phyloP scores from a whole-genome alignment of 2,888 invertebrate genomes.

The Melieria omissa region DNA sequence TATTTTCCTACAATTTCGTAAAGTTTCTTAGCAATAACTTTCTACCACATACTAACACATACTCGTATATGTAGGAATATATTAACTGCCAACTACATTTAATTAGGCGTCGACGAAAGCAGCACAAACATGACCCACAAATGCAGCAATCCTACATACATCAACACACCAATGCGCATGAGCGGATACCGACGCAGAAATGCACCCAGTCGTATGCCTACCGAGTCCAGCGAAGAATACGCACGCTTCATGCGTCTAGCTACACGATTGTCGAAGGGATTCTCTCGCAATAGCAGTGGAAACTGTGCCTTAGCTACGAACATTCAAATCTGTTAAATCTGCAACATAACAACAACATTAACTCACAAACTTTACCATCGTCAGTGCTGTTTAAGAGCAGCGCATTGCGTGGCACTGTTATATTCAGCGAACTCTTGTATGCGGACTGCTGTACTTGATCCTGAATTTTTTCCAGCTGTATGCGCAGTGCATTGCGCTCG shows the following conservation, averaged over 20 bases:
- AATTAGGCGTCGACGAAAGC: conserved; percentile 72
- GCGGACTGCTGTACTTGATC: conserved; percentile 72
- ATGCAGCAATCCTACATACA: conserved; percentile 88
- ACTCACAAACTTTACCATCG: conserved; percentile 68
- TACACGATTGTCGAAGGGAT: conserved; percentile 80
- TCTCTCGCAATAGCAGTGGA: conserved; percentile 78
- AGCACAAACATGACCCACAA: conserved; percentile 85
- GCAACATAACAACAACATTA: background rate
- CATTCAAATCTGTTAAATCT: background rate
- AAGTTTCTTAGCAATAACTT: no score
- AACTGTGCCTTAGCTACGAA: conserved; percentile 73
- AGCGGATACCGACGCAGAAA: conserved; percentile 85
- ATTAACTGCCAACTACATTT: conserved; percentile 19
- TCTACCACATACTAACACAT: no score
- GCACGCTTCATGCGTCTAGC: conserved; percentile 81
- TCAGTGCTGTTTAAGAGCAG: conserved; percentile 75
- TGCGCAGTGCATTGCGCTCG: conserved; percentile 84
- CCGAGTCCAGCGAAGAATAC: conserved; percentile 79
- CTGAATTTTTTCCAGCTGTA: conserved; percentile 85
- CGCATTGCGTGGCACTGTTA: conserved; percentile 49
- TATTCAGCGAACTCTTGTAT: conserved; percentile 55
- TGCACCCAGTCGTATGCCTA: conserved; percentile 82
- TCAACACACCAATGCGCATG: conserved; percentile 82
- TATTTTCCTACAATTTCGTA: no score
- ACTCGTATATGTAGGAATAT: no score